These are phyloP conservation scores for Garra rufa DNA, from an alignment of 2,113 vertebrate species.

Conservation along the genomic window DNA sequence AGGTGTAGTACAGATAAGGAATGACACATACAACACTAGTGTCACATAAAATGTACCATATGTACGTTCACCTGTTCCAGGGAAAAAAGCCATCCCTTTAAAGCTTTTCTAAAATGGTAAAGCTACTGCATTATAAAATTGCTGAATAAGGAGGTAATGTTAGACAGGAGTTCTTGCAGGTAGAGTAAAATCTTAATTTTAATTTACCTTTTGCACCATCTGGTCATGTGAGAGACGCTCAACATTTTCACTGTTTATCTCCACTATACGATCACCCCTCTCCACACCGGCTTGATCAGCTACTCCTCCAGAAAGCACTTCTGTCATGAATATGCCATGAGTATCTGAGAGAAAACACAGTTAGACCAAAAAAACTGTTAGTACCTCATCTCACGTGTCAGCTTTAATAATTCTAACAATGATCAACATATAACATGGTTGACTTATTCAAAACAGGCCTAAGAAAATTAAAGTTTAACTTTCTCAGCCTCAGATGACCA, in stretches of 20 bases:
- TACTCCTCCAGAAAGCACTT: conserved; percentile 75
- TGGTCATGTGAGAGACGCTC: conserved; percentile 81
- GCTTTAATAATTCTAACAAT: not conserved
- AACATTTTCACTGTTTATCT: conserved; percentile 88
- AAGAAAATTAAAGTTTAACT: not conserved
- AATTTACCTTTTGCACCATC: conserved; percentile 80
- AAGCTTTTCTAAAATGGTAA: not conserved
- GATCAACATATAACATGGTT: not conserved
- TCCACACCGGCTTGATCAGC: conserved; percentile 86
- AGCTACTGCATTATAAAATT: not conserved
- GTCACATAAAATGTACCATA: no score
- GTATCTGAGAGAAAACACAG: conserved; percentile 71
- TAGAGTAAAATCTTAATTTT: not conserved
- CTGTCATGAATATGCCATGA: conserved; percentile 81
- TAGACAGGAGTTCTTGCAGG: not conserved
- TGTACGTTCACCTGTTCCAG: no score
- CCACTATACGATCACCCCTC: conserved; percentile 82
- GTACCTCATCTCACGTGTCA: not conserved
- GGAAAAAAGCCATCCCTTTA: not conserved
- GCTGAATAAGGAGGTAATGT: not conserved
- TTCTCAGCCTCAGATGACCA: not conserved
- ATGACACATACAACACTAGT: no score
- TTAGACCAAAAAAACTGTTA: not conserved
- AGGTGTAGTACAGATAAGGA: no score
- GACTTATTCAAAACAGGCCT: not conserved